Base-by-base conservation (phyloP, 2,888 invertebrate species). In the Epinotia bilunana region DNA sequence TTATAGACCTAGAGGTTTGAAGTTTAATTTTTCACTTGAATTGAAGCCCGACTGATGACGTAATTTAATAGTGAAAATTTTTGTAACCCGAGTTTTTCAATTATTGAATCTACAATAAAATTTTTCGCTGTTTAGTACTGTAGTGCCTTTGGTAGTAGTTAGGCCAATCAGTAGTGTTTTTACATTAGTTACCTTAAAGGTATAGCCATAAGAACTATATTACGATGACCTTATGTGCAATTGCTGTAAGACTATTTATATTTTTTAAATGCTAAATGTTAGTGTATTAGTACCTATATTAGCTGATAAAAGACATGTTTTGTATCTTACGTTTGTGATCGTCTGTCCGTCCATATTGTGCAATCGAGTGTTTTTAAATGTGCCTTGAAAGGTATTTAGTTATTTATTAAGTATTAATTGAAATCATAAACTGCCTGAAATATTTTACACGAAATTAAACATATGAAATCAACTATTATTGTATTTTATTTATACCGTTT, bases 331-430 rank as follows among this genome's bases (percentile, higher is more conserved):
- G 86, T 90, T 89, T 91, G 91, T 92, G 90, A 91, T 89, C 79
- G 91, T 90, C 72, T 84, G 88, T 90, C 91, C 92, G 91, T 91
- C 92, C 91, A 87, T 83, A 74, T 64, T 79, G 90, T 89, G 88
- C 88, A 89, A 88, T 88, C 78, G 82, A 84, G 83, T 84, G 71
- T 83, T 80, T 78, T 78, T 13, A 64, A 77, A 81, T 70, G 85
- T 87, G 86, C 85, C 84, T 88, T 79, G 55, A 75, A 78, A 83
- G 81, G 78, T 76, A 76, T 85, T 83, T 87, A 83, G 77, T 76
- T 88, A 87, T 88, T 86, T 89, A 89, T 87, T 85, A 57, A 58
- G 16, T 60, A 80, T 81, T 72, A 75, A 39, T 39, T 39, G 39
- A 9, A 39, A 39, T 39, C 39, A 39, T 39, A 39, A 39, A 75